phyloP scores from a whole-genome alignment of 1,140 invertebrate species.

The Hypothenemus hampei region DNA sequence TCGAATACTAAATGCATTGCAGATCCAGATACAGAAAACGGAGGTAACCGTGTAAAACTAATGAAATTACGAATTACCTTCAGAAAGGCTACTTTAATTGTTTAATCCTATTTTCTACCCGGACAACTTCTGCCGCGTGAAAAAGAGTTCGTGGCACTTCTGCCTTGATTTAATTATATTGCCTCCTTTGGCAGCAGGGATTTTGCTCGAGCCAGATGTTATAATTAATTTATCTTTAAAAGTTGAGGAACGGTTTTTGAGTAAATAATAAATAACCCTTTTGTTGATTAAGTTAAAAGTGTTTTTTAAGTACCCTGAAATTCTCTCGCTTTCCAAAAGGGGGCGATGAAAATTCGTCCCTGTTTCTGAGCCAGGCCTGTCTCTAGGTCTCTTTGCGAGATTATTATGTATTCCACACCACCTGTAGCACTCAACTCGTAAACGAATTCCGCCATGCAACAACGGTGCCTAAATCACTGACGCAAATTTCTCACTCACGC shows the following conservation, averaged over 20 bases:
- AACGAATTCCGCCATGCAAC: not conserved
- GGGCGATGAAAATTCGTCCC: too few relatives aligned
- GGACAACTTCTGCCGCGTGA: slow-evolving; percentile 16
- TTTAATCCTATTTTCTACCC: slow-evolving; percentile 17
- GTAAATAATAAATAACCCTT: slow-evolving; percentile 12
- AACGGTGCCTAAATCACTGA: not conserved
- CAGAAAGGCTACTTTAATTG: slow-evolving; percentile 17
- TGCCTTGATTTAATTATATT: slow-evolving; percentile 17
- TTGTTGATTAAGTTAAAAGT: too few relatives aligned
- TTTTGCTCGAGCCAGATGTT: slow-evolving; percentile 6
- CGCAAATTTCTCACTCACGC: slow-evolving; percentile 1
- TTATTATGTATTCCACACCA: too few relatives aligned
- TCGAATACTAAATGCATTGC: not conserved
- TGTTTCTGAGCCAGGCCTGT: too few relatives aligned
- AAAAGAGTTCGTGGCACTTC: slow-evolving; percentile 15
- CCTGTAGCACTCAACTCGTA: too few relatives aligned
- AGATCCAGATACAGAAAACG: slow-evolving; percentile 2
- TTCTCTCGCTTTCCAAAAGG: too few relatives aligned
- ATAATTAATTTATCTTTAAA: slow-evolving; percentile 17
- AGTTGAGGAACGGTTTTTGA: slow-evolving; percentile 8
- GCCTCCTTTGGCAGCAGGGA: slow-evolving; percentile 4
- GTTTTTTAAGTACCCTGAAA: too few relatives aligned
- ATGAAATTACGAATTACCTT: slow-evolving; percentile 16
- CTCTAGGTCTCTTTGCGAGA: too few relatives aligned
- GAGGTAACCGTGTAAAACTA: slow-evolving; percentile 12